Conservation (phyloP, 2,113 vertebrate genomes). For the Brachypodius melanocephalos region DNA sequence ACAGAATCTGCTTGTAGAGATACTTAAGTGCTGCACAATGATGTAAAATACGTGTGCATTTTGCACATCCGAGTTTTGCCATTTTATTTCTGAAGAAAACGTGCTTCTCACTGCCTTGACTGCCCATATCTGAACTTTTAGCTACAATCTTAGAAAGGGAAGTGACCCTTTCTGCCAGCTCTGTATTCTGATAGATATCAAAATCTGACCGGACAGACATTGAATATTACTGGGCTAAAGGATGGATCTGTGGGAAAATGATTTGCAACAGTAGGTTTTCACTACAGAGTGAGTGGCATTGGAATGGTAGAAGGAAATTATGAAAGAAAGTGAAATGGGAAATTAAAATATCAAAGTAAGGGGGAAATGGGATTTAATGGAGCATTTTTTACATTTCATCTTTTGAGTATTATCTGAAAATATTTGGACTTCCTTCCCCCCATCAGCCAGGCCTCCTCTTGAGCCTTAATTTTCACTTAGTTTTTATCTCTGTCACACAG, state of each 20-base stretch:
- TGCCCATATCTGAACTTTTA: not conserved
- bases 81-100: not conserved
- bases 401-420: constrained; percentile 57
- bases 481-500: constrained; percentile 63
- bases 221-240: not conserved
- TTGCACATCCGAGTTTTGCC: not conserved
- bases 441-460: constrained; percentile 15
- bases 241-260: constrained; percentile 45
- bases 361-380: constrained; percentile 67
- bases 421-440: constrained; percentile 47
- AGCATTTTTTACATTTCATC: constrained; percentile 57
- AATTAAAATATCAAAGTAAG: constrained; percentile 75
- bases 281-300: constrained; percentile 18
- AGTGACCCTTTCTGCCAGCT: not conserved
- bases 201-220: not conserved
- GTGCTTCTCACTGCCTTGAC: not conserved
- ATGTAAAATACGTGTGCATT: not conserved
- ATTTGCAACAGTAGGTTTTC: constrained; percentile 20
- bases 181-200: not conserved
- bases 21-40: not conserved
- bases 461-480: constrained; percentile 63
- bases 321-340: constrained; percentile 72
- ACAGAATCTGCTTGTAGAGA: not conserved
- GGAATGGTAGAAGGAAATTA: constrained; percentile 66
- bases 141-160: not conserved